A percentile compares a stretch with the other conserved stretches of the same genome.
Conservation (phyloP, 2,113 vertebrate species). For the Anser cygnoides region DNA sequence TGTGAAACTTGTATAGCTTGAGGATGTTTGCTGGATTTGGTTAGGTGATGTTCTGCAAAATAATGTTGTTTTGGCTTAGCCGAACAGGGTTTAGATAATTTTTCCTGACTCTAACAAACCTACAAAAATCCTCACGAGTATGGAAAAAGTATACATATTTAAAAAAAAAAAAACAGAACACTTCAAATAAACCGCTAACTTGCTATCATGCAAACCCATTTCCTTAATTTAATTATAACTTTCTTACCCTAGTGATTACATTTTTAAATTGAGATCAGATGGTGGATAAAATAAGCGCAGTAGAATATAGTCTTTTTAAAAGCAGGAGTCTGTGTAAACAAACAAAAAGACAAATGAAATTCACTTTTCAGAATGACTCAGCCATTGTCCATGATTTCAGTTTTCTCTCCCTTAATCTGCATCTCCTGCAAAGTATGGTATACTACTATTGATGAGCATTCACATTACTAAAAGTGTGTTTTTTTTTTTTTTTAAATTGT, state of each 20-base stretch:
- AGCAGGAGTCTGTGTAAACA: background rate
- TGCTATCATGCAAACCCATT: constrained; percentile 24
- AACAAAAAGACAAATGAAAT: background rate
- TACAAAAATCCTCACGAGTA: background rate
- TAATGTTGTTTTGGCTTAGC: background rate
- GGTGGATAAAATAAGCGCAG: background rate
- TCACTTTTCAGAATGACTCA: background rate
- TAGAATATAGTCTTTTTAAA: background rate
- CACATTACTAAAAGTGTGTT: background rate
- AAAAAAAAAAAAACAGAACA: no score
- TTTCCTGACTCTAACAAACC: background rate
- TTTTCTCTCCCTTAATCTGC: background rate
- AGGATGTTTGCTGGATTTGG: background rate
- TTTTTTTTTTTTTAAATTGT: background rate
- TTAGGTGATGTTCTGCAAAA: background rate
- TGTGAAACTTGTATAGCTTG: background rate
- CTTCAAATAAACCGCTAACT: background rate
- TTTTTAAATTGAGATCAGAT: constrained; percentile 15
- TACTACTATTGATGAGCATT: background rate
- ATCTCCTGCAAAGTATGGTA: background rate
- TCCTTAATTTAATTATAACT: constrained; percentile 45
- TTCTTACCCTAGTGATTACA: background rate
- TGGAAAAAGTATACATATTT: background rate
- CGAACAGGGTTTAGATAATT: background rate
- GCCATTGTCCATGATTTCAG: background rate